Conservation (phyloP, 2,888 invertebrate genomes). For the Nebria salina region DNA sequence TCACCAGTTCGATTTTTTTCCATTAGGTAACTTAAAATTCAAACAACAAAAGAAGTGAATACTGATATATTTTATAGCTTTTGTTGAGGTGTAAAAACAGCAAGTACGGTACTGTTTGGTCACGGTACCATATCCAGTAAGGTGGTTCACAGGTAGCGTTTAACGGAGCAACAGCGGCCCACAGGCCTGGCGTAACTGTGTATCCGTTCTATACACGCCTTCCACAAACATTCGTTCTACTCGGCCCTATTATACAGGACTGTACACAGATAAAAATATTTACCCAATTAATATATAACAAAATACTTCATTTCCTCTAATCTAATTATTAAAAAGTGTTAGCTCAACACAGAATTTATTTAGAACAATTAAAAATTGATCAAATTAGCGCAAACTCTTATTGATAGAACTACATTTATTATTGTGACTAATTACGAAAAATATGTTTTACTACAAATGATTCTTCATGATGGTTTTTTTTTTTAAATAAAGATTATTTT, state of each 20-base stretch:
- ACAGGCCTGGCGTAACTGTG: slow-evolving; percentile 33
- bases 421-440: background rate
- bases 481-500: too few species aligned
- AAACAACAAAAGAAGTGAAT: too few species aligned
- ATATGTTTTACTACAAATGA: background rate
- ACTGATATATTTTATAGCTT: too few species aligned
- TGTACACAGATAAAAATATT: background rate
- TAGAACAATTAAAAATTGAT: background rate
- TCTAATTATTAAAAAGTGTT: background rate
- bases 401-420: too few species aligned
- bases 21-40: too few species aligned
- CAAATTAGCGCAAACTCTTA: background rate
- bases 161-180: slow-evolving; percentile 28
- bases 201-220: slow-evolving; percentile 32
- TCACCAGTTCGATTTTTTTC: too few species aligned
- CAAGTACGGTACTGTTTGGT: slow-evolving; percentile 7
- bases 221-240: slow-evolving; percentile 27
- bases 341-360: background rate
- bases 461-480: too few species aligned
- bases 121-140: slow-evolving; percentile 20
- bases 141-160: slow-evolving; percentile 31
- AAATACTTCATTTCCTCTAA: too few species aligned
- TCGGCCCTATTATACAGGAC: slow-evolving; percentile 11
- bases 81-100: too few species aligned
- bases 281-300: too few species aligned